Evolutionary conservation across 2,888 invertebrate species (phyloP).

Genomic region (Melanophora roralis): DNA sequence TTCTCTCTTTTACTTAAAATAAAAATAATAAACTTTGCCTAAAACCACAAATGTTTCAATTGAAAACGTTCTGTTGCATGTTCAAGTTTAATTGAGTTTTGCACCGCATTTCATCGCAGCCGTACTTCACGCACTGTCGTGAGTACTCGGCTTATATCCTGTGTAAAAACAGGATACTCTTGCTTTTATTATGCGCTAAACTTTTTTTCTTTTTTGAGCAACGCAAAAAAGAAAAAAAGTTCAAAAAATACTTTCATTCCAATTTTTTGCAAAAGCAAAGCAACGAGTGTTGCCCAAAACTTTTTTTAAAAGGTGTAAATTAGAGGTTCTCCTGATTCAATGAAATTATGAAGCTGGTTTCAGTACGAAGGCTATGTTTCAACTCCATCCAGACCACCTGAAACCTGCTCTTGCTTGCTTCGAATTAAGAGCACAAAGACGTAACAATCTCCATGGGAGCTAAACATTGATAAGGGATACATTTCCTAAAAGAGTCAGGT

Average conservation of each 20-base stretch:
- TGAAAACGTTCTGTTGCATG: constrained; percentile 45
- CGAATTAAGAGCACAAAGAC: too few relatives aligned
- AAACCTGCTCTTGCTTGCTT: too few relatives aligned
- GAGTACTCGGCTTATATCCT: not conserved
- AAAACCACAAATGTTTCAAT: constrained; percentile 30
- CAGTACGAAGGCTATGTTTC: too few relatives aligned
- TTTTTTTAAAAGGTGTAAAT: not conserved
- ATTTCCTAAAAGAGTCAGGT: too few relatives aligned
- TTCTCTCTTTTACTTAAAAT: not conserved
- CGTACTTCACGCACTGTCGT: not conserved
- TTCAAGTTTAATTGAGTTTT: constrained; percentile 48
- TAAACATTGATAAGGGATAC: too few relatives aligned
- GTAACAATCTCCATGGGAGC: too few relatives aligned
- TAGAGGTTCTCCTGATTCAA: too few relatives aligned
- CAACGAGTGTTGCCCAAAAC: not conserved
- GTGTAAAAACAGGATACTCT: constrained; percentile 8
- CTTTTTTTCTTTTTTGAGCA: not conserved
- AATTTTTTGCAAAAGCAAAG: constrained; percentile 5
- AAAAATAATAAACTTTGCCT: constrained; percentile 21
- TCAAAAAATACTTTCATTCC: constrained; percentile 18
- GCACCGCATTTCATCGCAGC: constrained; percentile 3
- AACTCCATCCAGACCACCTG: too few relatives aligned
- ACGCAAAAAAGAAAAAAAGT: constrained; percentile 13
- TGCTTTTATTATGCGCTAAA: constrained; percentile 8
- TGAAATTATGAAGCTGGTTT: too few relatives aligned